Conservation (phyloP, 1,140 invertebrate species). For the Caerostris extrusa region DNA sequence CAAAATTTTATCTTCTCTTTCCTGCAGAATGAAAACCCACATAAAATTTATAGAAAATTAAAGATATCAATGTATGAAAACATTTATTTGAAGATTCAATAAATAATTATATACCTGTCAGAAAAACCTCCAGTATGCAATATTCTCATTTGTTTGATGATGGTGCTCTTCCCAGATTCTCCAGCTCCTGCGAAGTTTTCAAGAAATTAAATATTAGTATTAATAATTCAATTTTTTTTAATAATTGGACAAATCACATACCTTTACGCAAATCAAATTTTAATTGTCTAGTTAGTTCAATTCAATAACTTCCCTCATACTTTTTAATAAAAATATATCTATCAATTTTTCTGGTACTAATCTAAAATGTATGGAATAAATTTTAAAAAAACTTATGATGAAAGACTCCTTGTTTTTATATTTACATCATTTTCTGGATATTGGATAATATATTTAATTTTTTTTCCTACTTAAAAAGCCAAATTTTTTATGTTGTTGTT, state of each 20-base stretch:
- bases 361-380: too few relatives aligned
- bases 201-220: not conserved
- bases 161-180: constrained; percentile 87
- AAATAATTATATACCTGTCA: constrained; percentile 81
- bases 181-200: constrained; percentile 80
- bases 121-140: constrained; percentile 88
- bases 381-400: too few relatives aligned
- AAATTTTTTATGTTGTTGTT: too few relatives aligned
- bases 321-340: not conserved
- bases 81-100: not conserved
- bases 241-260: not conserved
- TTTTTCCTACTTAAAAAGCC: too few relatives aligned
- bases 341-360: not conserved
- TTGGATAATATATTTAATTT: too few relatives aligned
- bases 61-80: not conserved
- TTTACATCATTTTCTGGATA: too few relatives aligned
- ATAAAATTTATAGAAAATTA: not conserved
- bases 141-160: constrained; percentile 92
- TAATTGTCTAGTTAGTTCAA: not conserved
- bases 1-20: constrained; percentile 85
- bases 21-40: constrained; percentile 81
- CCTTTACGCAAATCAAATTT: not conserved
- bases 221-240: not conserved
- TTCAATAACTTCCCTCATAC: not conserved
- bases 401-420: too few relatives aligned